These are phyloP conservation scores for Anoncus sp. DNA, from an alignment of 2,888 invertebrate species.

Conservation along the genomic window DNA sequence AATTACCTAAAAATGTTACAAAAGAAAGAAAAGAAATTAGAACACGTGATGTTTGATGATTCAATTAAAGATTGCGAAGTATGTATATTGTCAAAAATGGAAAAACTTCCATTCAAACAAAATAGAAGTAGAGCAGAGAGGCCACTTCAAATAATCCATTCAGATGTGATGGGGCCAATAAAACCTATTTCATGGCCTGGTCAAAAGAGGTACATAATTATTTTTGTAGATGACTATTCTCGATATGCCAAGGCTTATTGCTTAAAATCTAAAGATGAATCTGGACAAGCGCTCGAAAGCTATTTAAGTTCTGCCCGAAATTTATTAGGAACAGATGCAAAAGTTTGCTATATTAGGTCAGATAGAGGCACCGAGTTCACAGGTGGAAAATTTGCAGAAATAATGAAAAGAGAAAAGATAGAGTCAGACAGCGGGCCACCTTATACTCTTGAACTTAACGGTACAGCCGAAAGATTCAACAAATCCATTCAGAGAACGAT, in stretches of 20 bases:
- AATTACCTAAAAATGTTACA: slow-evolving; percentile 61
- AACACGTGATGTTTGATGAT: slow-evolving; percentile 32
- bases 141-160: slow-evolving; percentile 36
- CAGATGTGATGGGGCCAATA: slow-evolving; percentile 36
- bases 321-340: slow-evolving; percentile 60
- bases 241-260: slow-evolving; percentile 60
- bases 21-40: slow-evolving; percentile 37
- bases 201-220: slow-evolving; percentile 20
- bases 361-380: slow-evolving; percentile 63
- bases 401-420: slow-evolving; percentile 48
- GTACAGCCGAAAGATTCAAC: slow-evolving; percentile 60
- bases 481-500: slow-evolving; percentile 61
- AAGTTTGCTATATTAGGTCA: slow-evolving; percentile 54
- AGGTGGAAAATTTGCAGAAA: slow-evolving; percentile 52
- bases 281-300: slow-evolving; percentile 64
- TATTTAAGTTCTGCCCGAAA: slow-evolving; percentile 64
- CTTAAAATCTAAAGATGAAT: slow-evolving; percentile 67
- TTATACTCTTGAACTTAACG: slow-evolving; percentile 59
- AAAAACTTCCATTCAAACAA: slow-evolving; percentile 43
- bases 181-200: slow-evolving; percentile 41
- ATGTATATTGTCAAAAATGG: slow-evolving; percentile 39
- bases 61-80: slow-evolving; percentile 37
- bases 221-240: slow-evolving; percentile 61
- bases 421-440: slow-evolving; percentile 41
- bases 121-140: slow-evolving; percentile 29